Conservation (phyloP, 2,113 vertebrate species). For the Tursiops truncatus region DNA sequence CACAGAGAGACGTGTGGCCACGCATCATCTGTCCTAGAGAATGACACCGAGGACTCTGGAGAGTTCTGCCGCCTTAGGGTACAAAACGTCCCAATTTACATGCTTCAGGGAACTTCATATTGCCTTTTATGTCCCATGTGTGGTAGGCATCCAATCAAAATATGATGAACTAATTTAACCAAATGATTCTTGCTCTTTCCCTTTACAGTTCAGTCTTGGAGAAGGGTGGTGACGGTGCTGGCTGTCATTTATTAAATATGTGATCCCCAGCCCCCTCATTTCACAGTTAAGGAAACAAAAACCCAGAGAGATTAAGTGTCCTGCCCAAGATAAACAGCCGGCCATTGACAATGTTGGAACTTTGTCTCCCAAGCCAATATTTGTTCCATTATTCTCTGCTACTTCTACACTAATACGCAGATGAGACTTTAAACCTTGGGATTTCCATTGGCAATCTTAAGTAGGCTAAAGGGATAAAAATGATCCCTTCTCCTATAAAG, state of each 20-base stretch:
- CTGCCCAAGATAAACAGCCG: not conserved
- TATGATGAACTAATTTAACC: not conserved
- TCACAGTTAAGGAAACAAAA: conserved; percentile 19
- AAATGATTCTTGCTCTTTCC: not conserved
- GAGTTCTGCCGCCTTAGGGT: not conserved
- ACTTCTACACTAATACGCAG: not conserved
- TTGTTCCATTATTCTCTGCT: conserved; percentile 3
- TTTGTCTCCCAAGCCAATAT: conserved; percentile 5
- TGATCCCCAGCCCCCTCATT: not conserved
- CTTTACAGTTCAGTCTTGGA: not conserved
- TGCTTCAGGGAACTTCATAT: not conserved
- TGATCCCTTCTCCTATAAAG: not conserved
- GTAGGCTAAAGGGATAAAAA: not conserved
- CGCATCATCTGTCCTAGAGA: not conserved
- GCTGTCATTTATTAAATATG: not conserved
- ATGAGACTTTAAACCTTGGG: not conserved
- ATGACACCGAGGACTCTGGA: not conserved
- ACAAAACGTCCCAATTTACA: not conserved
- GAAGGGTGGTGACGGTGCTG: not conserved
- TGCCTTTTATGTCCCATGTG: not conserved
- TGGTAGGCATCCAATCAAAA: not conserved
- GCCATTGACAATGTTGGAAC: not conserved
- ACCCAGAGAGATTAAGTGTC: not conserved
- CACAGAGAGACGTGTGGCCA: not conserved
- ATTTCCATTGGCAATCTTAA: not conserved